Conservation (phyloP, 2,113 vertebrate species). For the Pelusios castaneus region DNA sequence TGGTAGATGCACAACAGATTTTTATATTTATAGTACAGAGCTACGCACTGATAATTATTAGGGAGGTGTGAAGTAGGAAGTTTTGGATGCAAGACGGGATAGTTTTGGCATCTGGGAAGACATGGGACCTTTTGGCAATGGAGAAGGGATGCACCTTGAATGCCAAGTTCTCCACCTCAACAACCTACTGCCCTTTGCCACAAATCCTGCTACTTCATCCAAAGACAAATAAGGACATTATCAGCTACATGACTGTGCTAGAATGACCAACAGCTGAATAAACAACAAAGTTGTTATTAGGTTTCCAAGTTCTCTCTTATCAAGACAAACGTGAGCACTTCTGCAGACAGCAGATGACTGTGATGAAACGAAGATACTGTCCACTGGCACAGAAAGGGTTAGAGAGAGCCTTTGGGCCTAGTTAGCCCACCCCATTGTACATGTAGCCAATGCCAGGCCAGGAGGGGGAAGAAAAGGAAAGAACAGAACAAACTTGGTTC, state of each 20-base stretch:
- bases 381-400: neutral
- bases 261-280: neutral
- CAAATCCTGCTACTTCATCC: neutral
- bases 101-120: neutral
- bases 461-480: neutral
- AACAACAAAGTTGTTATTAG: neutral
- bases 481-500: neutral
- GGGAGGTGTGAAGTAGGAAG: accelerated
- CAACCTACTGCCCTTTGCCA: neutral
- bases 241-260: neutral
- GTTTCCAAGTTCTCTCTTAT: neutral
- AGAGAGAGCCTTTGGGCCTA: neutral
- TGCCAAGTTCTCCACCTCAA: neutral
- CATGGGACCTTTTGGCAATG: neutral
- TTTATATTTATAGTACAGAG: neutral
- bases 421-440: neutral
- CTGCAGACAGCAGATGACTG: neutral
- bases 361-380: neutral
- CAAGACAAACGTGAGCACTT: neutral
- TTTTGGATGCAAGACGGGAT: neutral
- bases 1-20: neutral
- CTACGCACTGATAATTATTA: neutral
- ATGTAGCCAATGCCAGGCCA: neutral
- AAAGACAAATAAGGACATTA: neutral
- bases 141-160: neutral